Base-by-base conservation (phyloP, 2,113 vertebrate genomes). In the Pagrus major region DNA sequence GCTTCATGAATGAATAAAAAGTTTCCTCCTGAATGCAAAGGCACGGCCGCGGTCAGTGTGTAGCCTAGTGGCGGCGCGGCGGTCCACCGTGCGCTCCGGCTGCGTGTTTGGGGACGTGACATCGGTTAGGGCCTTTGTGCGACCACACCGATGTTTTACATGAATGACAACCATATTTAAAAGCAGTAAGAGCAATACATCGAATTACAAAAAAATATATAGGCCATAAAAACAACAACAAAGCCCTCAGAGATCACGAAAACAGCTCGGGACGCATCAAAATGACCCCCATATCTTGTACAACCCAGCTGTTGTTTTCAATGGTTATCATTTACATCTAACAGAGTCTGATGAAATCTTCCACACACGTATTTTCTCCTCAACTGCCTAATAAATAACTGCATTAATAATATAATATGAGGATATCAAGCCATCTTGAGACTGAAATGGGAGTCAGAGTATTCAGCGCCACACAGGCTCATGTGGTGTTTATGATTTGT, bases 1-100 rank as follows among this genome's bases (percentile, higher is more conserved):
- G 41, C 42, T 59, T 35, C 21, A 25, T 52, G 52, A 67, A 88
- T 82, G 69, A 80, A 74, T 80, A 27, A 79, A 88, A 84, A 82
- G 51, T 89, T 83, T 59, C 27, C 14, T 14, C 49, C 2, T 49
- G 55, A 42, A 63, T 9, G 41, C 27, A 56, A 42, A 56, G 66
- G 55, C 60, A 12, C 49, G 5, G 39, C 35, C 8, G 76, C 21
- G 42, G 37, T 14, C 46, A n/a, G 68, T 5, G 52, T 0, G 35
- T 4, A 9, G 64, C n/a, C n/a, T n/a, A n/a, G n/a, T n/a, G n/a
- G 61, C 16, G 12, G 47, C 11, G 52, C 54, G 51, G 47, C 71
- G 85, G 65, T 60, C 44, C 59, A 1, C 47, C 25, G 58, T 42
- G 75, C 76, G 82, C 85, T 76, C 81, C 16, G 20, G 73, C 16